Conservation (phyloP, 2,888 invertebrate genomes). For the Drosophila conformis region DNA sequence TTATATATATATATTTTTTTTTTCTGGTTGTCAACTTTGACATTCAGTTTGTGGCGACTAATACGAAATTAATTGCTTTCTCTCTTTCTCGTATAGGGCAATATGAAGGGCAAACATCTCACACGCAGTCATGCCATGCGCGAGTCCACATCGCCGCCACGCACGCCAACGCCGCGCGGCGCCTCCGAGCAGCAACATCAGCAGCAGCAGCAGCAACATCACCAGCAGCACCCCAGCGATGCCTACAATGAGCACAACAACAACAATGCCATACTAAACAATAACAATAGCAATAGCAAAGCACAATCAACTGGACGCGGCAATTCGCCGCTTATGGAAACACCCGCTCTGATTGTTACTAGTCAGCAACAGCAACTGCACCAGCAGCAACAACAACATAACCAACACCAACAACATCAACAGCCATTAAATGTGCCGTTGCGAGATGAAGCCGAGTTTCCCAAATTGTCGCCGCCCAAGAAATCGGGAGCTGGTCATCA, state of each 20-base stretch:
- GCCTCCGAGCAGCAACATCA: slow-evolving; percentile 69
- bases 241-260: slow-evolving; percentile 68
- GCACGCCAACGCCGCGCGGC: slow-evolving; percentile 86
- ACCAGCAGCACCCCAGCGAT: slow-evolving; percentile 65
- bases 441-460: slow-evolving; percentile 85
- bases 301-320: slow-evolving; percentile 79
- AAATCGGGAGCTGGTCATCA: slow-evolving; percentile 74
- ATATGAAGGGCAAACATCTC: slow-evolving; percentile 92
- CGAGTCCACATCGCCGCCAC: slow-evolving; percentile 90
- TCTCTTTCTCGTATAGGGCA: slow-evolving; percentile 85
- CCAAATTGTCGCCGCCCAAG: slow-evolving; percentile 85
- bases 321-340: slow-evolving; percentile 82
- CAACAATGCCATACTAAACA: slow-evolving; percentile 46
- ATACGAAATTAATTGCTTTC: slow-evolving; percentile 75
- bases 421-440: slow-evolving; percentile 73
- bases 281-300: slow-evolving; percentile 74
- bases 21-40: slow-evolving; percentile 66
- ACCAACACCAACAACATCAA: slow-evolving; percentile 72
- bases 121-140: slow-evolving; percentile 96
- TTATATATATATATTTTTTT: background rate
- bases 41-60: slow-evolving; percentile 66
- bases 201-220: slow-evolving; percentile 47
- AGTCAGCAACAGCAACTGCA: slow-evolving; percentile 81
- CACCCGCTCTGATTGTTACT: slow-evolving; percentile 83
- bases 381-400: slow-evolving; percentile 65